Conservation (phyloP, 2,113 vertebrate genomes). For the Gracilinanus agilis region DNA sequence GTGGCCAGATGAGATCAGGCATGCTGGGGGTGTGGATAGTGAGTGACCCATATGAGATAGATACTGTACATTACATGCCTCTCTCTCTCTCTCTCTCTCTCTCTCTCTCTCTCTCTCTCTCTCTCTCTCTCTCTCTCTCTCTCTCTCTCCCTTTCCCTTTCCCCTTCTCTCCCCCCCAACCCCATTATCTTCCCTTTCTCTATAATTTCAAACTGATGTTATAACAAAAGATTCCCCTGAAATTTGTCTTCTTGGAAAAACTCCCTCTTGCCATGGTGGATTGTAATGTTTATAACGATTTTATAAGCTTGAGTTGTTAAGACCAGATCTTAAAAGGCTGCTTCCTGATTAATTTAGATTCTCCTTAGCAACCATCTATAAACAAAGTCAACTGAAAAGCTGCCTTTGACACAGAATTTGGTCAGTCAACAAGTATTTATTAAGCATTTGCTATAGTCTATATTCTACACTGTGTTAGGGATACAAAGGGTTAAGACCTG, state of each 20-base stretch:
- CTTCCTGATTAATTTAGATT: slow-evolving; percentile 50
- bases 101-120: not conserved
- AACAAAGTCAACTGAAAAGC: no score
- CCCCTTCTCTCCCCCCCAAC: accelerated
- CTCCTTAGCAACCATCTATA: slow-evolving; percentile 53
- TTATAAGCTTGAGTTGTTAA: slow-evolving; percentile 39
- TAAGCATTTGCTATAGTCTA: no score
- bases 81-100: not conserved
- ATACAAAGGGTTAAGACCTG: no score
- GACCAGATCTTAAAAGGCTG: not conserved
- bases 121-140: no score
- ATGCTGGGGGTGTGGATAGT: not conserved
- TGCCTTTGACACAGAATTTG: no score
- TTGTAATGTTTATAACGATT: slow-evolving; percentile 26
- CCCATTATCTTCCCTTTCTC: no score
- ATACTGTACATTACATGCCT: not conserved
- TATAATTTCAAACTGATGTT: no score
- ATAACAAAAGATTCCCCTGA: no score
- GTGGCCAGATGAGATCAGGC: not conserved
- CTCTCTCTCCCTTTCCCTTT: no score
- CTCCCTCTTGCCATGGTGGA: slow-evolving; percentile 17
- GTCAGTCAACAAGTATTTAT: no score
- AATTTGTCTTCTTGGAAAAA: slow-evolving; percentile 6
- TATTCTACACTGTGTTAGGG: no score
- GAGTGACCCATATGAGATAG: not conserved